phyloP scores from a whole-genome alignment of 2,888 invertebrate genomes.

The Ctena decussata region DNA sequence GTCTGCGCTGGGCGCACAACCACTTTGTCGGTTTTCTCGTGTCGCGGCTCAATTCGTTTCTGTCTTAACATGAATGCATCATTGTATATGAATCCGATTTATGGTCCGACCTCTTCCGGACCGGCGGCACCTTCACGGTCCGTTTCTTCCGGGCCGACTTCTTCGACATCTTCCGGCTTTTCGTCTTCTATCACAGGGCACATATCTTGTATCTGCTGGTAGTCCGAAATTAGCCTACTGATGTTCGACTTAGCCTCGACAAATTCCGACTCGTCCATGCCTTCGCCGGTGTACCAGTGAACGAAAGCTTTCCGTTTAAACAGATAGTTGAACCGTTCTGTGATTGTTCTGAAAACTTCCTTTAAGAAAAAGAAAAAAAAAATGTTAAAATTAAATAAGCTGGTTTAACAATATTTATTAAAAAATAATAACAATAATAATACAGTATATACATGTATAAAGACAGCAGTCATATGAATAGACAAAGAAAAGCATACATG shows the following conservation, averaged over 20 bases:
- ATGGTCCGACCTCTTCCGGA: no score
- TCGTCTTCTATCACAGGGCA: neutral
- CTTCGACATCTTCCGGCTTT: neutral
- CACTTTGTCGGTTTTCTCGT: no score
- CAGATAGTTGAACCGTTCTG: neutral
- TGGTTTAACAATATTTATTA: neutral
- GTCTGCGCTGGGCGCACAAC: no score
- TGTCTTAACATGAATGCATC: no score
- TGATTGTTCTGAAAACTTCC: neutral
- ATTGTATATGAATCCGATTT: no score
- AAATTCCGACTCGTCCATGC: conserved; percentile 99
- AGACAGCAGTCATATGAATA: neutral
- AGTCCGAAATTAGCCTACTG: conserved; percentile 89
- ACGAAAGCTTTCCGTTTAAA: conserved; percentile 88
- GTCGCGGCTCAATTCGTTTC: no score
- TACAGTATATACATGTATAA: neutral
- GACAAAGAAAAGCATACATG: neutral
- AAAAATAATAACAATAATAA: no score
- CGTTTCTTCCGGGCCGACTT: neutral
- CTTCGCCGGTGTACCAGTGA: conserved; percentile 99
- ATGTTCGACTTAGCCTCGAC: conserved; percentile 98
- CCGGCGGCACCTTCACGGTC: no score
- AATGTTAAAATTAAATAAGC: neutral
- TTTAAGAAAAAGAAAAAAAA: neutral
- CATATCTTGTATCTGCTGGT: conserved; percentile 87